These are phyloP conservation scores for Periplaneta americana DNA, from an alignment of 1,140 invertebrate genomes.

Conservation along the genomic window DNA sequence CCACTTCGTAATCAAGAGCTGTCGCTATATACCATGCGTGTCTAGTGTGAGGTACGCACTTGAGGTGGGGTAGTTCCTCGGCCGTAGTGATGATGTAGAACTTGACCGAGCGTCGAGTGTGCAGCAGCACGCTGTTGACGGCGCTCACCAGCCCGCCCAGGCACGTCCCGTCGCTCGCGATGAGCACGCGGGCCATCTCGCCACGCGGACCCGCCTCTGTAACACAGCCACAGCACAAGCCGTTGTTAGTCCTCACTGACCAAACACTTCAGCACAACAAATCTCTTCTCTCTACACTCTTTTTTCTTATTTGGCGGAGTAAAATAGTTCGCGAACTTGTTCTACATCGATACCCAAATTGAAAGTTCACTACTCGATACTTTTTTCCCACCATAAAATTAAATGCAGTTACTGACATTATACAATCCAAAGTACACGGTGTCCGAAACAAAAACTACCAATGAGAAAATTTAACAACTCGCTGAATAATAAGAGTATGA, in stretches of 20 bases:
- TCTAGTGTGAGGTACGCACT: neutral
- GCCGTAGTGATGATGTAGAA: slow-evolving; percentile 31
- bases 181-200: slow-evolving; percentile 14
- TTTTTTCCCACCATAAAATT: too few species aligned
- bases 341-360: too few species aligned
- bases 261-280: neutral
- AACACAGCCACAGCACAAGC: neutral
- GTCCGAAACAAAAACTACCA: too few species aligned
- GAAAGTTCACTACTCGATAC: too few species aligned
- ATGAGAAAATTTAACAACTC: too few species aligned
- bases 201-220: neutral
- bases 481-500: too few species aligned
- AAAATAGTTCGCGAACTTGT: neutral
- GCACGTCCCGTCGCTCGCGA: slow-evolving; percentile 30
- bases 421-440: too few species aligned
- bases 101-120: slow-evolving; percentile 30
- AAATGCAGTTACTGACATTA: too few species aligned
- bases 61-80: slow-evolving; percentile 26
- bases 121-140: slow-evolving; percentile 34
- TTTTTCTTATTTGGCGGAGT: neutral
- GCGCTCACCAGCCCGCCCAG: slow-evolving; percentile 35
- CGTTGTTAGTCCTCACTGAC: neutral
- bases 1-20: neutral
- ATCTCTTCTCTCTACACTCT: neutral
- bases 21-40: neutral